phyloP scores from a whole-genome alignment of 2,113 vertebrate species.

The Polypterus senegalus region DNA sequence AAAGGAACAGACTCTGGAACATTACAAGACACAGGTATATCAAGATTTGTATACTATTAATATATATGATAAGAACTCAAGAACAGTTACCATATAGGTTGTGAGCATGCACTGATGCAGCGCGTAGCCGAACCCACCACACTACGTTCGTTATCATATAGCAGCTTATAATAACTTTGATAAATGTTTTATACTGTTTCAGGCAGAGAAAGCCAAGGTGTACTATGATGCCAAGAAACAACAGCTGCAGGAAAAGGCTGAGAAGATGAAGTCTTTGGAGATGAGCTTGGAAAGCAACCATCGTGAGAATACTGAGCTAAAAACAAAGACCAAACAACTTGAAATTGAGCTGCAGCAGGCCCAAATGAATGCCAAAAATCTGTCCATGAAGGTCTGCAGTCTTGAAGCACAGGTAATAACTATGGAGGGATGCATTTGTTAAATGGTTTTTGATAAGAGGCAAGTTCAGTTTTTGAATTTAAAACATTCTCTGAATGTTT shows the following conservation, averaged over 20 bases:
- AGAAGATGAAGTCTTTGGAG: conserved; percentile 42
- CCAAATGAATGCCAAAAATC: conserved; percentile 44
- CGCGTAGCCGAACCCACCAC: no score
- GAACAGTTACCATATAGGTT: no score
- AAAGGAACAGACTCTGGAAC: conserved; percentile 63
- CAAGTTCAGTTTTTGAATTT: no score
- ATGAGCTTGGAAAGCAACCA: conserved; percentile 48
- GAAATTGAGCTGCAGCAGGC: conserved; percentile 58
- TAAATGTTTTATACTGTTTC: not conserved
- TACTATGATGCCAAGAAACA: conserved; percentile 74
- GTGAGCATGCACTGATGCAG: no score
- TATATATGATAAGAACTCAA: not conserved
- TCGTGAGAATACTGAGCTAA: conserved; percentile 45
- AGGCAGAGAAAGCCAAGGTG: conserved; percentile 77
- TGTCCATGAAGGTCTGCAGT: conserved; percentile 49
- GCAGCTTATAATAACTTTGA: no score
- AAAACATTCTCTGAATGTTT: not conserved
- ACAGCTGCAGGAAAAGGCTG: conserved; percentile 62
- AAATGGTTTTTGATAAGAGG: no score
- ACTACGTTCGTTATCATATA: no score
- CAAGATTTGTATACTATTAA: not conserved
- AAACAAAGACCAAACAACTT: conserved; percentile 41
- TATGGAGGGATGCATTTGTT: no score
- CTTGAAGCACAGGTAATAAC: conserved; percentile 66
- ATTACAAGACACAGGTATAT: conserved; percentile 77